Base-by-base conservation (phyloP, 2,113 vertebrate genomes). In the Bothrops jararaca region DNA sequence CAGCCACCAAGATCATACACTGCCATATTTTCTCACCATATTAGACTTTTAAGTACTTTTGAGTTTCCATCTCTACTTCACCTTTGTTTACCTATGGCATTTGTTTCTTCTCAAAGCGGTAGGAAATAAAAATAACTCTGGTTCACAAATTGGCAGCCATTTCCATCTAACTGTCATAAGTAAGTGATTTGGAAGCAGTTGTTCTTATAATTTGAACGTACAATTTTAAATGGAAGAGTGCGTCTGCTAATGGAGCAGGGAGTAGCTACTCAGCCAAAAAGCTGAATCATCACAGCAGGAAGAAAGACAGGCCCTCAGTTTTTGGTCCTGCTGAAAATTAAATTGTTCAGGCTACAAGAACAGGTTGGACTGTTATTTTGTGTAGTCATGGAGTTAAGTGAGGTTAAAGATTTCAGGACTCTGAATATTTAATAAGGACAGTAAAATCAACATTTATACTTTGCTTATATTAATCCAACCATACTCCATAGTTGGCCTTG, bases 101-200 rank as follows among this genome's bases (percentile, higher is more conserved):
- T 94, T 94, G 95, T 96, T 96, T 64, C 94, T 94, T 94, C 92
- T 95, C 94, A 91, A 95, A 96, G 60, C 8, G 3, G 92, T 26
- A 1, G 0, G 91, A 94, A 96, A 96, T 95, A 96, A 96, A 96
- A 97, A 39, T 90, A 95, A 95, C 80, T 85, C 92, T 42, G 92
- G 94, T 93, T 94, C 91, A 95, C 92, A 94, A 57, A 50, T 89
- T 92, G 91, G 89, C 94, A 93, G 91, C 93, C 93, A 95, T 95
- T 95, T 96, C 88, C 93, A 95, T 95, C 95, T 95, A 94, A 95
- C 93, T 96, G 90, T 95, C 94, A 89, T 0, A 50, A 94, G 90
- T 92, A 91, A 93, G 94, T 92, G 91, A 90, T 88, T 93, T 94
- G 88, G 94, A 94, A 94, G 88, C 92, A 91, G 94, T n/a, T 95